Evolutionary conservation across 2,888 invertebrate genomes (phyloP).

Genomic region (Sclerodermus sp.): DNA sequence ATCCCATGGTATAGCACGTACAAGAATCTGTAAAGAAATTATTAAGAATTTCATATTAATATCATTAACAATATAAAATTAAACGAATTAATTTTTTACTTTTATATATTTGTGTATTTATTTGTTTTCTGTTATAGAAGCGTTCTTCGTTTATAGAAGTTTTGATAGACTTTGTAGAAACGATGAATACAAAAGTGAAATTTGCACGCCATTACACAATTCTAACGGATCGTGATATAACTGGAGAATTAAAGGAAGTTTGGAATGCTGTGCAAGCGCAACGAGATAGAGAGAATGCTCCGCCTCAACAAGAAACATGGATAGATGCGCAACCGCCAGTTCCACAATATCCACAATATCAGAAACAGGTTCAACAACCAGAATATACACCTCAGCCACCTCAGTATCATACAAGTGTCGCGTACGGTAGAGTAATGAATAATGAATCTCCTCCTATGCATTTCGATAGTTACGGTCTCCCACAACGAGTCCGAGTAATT

Average conservation of each 20-base stretch:
- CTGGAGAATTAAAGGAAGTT: conserved; percentile 73
- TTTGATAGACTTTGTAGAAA: conserved; percentile 73
- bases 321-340: conserved; percentile 46
- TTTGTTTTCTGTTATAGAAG: conserved; percentile 59
- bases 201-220: conserved; percentile 63
- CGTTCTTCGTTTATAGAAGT: conserved; percentile 69
- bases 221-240: conserved; percentile 69
- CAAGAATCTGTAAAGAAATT: too few species aligned
- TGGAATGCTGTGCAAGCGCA: conserved; percentile 72
- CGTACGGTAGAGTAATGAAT: conserved; percentile 25
- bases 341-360: conserved; percentile 40
- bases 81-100: too few species aligned
- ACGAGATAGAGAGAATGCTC: conserved; percentile 62
- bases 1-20: too few species aligned
- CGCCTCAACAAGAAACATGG: conserved; percentile 45
- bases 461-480: conserved; percentile 31
- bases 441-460: conserved; percentile 27
- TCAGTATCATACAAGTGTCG: conserved; percentile 35
- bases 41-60: too few species aligned
- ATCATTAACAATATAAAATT: too few species aligned
- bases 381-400: conserved; percentile 35
- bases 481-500: conserved; percentile 26
- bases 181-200: conserved; percentile 69
- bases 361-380: conserved; percentile 28
- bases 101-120: too few species aligned